Conservation (phyloP, 2,797 vertebrate genomes). For the Coregonus sp. region DNA sequence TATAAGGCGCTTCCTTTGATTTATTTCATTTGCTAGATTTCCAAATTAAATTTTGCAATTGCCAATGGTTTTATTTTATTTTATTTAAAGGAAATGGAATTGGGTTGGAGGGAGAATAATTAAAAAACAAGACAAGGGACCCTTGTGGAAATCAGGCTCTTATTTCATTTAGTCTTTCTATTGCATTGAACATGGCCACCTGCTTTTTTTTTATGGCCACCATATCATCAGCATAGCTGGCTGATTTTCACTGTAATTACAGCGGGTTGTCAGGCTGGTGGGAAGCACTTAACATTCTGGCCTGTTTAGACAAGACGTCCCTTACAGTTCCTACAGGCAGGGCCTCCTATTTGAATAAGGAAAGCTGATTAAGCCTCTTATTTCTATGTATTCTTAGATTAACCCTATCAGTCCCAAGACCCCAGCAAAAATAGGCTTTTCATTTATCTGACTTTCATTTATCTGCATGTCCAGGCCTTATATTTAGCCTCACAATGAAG, state of each 20-base stretch:
- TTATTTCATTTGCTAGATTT: conserved; percentile 60
- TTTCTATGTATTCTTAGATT: conserved; percentile 65
- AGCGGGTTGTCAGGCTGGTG: background rate
- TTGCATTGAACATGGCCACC: background rate
- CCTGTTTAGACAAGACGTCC: conserved; percentile 16
- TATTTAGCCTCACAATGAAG: too few relatives aligned
- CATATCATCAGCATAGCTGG: background rate
- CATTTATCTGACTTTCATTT: too few relatives aligned
- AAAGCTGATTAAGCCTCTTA: conserved; percentile 68
- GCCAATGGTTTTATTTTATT: conserved; percentile 62
- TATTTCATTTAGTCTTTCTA: background rate
- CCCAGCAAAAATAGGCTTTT: too few relatives aligned
- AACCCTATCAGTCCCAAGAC: too few relatives aligned
- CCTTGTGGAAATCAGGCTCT: conserved; percentile 19
- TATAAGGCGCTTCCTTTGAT: conserved; percentile 59
- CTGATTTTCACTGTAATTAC: conserved; percentile 18
- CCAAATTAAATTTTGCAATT: conserved; percentile 66
- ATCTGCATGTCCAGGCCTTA: too few relatives aligned
- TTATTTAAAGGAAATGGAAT: conserved; percentile 37
- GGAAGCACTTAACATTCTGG: conserved; percentile 10
- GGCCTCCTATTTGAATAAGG: conserved; percentile 52
- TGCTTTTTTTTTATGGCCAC: background rate
- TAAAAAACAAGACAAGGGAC: conserved; percentile 19
- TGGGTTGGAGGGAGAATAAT: background rate
- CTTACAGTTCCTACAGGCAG: conserved; percentile 27